Evolutionary conservation across 2,797 vertebrate genomes (phyloP).

Genomic region (Tadarida brasiliensis): DNA sequence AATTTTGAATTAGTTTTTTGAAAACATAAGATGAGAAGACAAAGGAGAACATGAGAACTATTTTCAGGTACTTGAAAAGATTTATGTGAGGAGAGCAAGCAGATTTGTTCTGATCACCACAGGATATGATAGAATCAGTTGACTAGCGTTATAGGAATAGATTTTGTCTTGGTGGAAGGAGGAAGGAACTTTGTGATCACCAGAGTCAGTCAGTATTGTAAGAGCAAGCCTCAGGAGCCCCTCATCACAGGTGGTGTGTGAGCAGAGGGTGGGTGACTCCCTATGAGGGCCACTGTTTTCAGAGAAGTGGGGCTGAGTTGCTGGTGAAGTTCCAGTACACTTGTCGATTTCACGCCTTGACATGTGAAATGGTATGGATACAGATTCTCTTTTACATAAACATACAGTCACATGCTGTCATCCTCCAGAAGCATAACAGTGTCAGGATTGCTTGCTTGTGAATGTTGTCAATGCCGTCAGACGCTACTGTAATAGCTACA

Average conservation of each 20-base stretch:
- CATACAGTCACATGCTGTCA: not conserved
- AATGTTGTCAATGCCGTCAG: not conserved
- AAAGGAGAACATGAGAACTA: not conserved
- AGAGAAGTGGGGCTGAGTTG: not conserved
- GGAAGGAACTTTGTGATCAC: not conserved
- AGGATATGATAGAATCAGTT: not conserved
- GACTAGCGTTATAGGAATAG: not conserved
- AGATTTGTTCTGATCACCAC: not conserved
- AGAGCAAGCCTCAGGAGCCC: not conserved
- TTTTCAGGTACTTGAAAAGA: not conserved
- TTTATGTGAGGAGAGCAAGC: not conserved
- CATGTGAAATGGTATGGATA: not conserved
- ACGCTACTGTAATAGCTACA: not conserved
- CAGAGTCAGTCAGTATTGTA: not conserved
- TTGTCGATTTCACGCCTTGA: not conserved
- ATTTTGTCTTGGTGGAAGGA: not conserved
- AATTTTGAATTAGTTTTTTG: constrained; percentile 54
- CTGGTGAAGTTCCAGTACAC: not conserved
- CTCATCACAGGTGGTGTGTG: not conserved
- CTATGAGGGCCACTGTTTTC: not conserved
- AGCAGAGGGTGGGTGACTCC: not conserved
- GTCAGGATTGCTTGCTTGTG: not conserved
- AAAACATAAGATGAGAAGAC: constrained; percentile 20
- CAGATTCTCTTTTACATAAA: not conserved
- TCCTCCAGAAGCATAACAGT: not conserved